Evolutionary conservation across 2,797 vertebrate genomes (phyloP).

Genomic region (Apogon talboti): DNA sequence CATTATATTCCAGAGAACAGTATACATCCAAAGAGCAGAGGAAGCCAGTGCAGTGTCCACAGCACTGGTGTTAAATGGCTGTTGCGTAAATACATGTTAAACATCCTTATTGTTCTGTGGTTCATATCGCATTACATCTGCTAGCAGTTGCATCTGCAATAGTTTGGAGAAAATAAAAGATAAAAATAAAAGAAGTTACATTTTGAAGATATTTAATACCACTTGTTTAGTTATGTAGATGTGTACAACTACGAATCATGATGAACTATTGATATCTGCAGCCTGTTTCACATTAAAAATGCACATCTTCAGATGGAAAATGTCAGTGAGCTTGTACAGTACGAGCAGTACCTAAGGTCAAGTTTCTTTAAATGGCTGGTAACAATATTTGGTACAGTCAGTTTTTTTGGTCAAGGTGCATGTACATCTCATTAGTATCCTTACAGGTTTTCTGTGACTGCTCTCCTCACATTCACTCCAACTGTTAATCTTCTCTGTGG

Average conservation of each 20-base stretch:
- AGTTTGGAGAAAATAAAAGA: conserved; percentile 24
- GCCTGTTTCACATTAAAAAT: conserved; percentile 56
- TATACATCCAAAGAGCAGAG: conserved; percentile 37
- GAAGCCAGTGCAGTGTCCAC: conserved; percentile 8
- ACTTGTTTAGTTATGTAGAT: conserved; percentile 44
- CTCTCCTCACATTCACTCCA: conserved; percentile 41
- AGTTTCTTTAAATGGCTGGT: conserved; percentile 65
- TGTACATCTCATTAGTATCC: conserved; percentile 61
- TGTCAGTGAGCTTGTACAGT: conserved; percentile 67
- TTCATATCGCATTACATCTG: conserved; percentile 51
- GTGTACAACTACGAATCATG: conserved; percentile 31
- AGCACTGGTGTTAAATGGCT: conserved; percentile 8
- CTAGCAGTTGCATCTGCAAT: conserved; percentile 39
- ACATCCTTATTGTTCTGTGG: conserved; percentile 8
- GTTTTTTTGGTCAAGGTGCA: conserved; percentile 74
- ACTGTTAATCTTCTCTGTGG: conserved; percentile 69
- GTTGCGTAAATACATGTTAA: conserved; percentile 59
- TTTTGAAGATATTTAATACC: conserved; percentile 44
- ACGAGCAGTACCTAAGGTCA: conserved; percentile 81
- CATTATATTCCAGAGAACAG: conserved; percentile 53
- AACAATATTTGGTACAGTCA: conserved; percentile 61
- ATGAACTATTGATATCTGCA: conserved; percentile 23
- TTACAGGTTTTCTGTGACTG: conserved; percentile 56
- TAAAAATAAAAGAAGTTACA: conserved; percentile 43
- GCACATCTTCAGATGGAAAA: conserved; percentile 37